Evolutionary conservation across 1,140 invertebrate species (phyloP).

Genomic region (Philaenus spumarius): DNA sequence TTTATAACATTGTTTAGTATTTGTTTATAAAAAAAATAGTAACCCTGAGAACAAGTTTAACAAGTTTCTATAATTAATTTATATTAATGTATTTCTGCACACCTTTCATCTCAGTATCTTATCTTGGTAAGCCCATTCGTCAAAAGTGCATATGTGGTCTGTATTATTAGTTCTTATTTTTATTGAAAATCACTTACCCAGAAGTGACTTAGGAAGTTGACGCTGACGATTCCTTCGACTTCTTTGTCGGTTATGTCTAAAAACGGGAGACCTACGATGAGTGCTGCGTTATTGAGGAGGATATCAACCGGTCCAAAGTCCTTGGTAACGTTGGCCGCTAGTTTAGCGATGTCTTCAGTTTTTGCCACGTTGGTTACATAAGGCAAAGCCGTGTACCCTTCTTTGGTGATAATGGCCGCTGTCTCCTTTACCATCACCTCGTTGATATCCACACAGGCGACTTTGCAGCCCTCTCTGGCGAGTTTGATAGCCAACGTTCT

Average conservation of each 20-base stretch:
- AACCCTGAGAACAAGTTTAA: too few relatives aligned
- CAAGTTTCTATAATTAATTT: too few relatives aligned
- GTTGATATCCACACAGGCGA: conserved; percentile 60
- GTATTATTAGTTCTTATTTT: too few relatives aligned
- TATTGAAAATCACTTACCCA: too few relatives aligned
- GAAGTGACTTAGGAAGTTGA: conserved; percentile 25
- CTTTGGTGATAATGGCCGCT: conserved; percentile 34
- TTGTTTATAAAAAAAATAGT: too few relatives aligned
- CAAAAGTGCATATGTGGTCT: too few relatives aligned
- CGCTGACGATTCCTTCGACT: conserved; percentile 18
- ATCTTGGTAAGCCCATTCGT: too few relatives aligned
- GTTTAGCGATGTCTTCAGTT: conserved; percentile 7
- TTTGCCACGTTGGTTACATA: conserved; percentile 21
- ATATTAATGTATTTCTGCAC: too few relatives aligned
- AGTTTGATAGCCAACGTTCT: conserved; percentile 55
- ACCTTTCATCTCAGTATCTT: too few relatives aligned
- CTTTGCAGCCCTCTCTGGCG: conserved; percentile 48
- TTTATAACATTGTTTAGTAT: too few relatives aligned
- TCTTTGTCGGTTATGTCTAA: not conserved
- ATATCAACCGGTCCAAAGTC: conserved; percentile 17
- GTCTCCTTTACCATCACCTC: conserved; percentile 44
- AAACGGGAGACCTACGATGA: not conserved
- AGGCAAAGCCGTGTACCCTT: conserved; percentile 12
- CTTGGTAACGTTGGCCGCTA: not conserved
- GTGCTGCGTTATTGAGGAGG: conserved; percentile 23